Conservation (phyloP, 2,888 invertebrate genomes). For the Phlogophora meticulosa region DNA sequence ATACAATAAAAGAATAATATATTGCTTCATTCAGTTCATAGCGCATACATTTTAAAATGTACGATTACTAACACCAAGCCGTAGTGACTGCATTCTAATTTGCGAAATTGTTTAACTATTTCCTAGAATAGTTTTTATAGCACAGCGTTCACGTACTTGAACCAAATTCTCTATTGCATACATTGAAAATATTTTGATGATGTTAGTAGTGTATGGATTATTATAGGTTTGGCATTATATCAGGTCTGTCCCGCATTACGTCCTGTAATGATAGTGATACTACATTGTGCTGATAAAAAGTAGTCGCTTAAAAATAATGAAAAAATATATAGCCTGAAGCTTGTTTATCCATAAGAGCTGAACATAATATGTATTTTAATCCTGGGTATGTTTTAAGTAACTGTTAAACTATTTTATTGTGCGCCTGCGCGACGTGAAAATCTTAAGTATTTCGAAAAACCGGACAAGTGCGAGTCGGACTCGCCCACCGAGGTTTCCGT, state of each 20-base stretch:
- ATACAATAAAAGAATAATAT: constrained; percentile 55
- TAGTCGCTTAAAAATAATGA: not conserved
- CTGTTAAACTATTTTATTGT: too few species aligned
- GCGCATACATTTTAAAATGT: constrained; percentile 48
- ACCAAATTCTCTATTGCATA: not conserved
- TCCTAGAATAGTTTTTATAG: constrained; percentile 21
- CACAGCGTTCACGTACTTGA: constrained; percentile 4
- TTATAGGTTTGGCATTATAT: constrained; percentile 25
- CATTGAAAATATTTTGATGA: constrained; percentile 8
- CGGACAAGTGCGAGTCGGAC: too few species aligned
- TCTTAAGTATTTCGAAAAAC: too few species aligned
- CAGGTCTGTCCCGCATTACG: constrained; percentile 41
- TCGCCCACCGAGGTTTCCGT: too few species aligned
- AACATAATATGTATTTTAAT: too few species aligned
- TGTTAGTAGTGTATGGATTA: constrained; percentile 8
- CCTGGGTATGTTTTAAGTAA: too few species aligned
- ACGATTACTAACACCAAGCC: constrained; percentile 33
- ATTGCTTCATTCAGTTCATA: constrained; percentile 42
- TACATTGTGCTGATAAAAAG: constrained; percentile 21
- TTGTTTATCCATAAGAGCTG: too few species aligned
- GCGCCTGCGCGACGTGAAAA: too few species aligned
- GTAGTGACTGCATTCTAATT: constrained; percentile 43
- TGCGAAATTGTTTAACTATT: constrained; percentile 45
- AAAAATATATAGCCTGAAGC: not conserved
- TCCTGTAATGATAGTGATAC: constrained; percentile 39